These are phyloP conservation scores for Varanus salvator DNA, from an alignment of 2,113 vertebrate species.

Conservation along the genomic window DNA sequence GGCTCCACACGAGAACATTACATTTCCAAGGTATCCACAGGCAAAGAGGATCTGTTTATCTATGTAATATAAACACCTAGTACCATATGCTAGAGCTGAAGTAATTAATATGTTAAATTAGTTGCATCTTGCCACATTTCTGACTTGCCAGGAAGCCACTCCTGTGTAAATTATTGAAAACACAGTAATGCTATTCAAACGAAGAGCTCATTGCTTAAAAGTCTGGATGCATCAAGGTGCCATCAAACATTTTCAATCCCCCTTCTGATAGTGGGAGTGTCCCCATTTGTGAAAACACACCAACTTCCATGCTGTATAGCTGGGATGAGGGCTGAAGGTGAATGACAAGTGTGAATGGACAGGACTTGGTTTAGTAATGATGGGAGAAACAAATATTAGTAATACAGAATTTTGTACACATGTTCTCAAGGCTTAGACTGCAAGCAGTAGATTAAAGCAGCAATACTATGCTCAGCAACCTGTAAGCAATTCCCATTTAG, in stretches of 20 bases:
- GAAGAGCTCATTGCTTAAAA: neutral
- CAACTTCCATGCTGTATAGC: neutral
- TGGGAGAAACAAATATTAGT: neutral
- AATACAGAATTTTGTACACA: neutral
- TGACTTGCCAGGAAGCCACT: constrained; percentile 1
- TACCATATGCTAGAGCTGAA: neutral
- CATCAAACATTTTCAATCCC: neutral
- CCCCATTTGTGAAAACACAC: neutral
- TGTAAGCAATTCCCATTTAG: no score
- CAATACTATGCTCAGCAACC: no score
- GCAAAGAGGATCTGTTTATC: constrained; percentile 46
- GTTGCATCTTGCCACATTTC: neutral
- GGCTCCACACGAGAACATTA: constrained; percentile 43
- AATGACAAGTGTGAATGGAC: neutral
- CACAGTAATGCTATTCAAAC: neutral
- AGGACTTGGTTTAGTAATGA: neutral
- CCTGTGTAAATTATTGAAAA: constrained; percentile 19
- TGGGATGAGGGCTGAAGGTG: neutral
- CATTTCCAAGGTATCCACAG: constrained; percentile 31
- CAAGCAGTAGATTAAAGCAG: neutral
- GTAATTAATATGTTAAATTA: constrained; percentile 26
- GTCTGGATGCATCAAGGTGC: neutral
- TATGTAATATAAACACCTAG: constrained; percentile 45
- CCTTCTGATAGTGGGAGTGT: neutral
- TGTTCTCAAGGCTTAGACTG: neutral